phyloP scores from a whole-genome alignment of 2,797 vertebrate genomes.

The Corythornis leucogaster region DNA sequence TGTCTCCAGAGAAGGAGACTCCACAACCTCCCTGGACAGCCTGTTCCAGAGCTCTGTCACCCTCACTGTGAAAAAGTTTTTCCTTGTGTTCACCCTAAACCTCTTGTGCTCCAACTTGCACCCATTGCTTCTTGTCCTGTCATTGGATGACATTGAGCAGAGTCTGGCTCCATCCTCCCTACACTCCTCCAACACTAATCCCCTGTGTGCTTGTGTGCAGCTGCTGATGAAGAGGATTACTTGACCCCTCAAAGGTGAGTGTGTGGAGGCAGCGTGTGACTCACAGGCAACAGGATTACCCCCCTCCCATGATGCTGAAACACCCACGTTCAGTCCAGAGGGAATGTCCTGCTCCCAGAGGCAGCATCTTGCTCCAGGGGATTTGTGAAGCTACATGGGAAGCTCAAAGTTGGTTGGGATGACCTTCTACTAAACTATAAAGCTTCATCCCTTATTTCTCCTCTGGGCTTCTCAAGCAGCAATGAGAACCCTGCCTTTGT shows the following conservation, averaged over 20 bases:
- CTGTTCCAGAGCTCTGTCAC: too few relatives aligned
- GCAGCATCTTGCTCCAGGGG: not conserved
- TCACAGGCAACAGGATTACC: accelerated
- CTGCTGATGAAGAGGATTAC: slow-evolving; percentile 31
- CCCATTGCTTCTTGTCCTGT: too few relatives aligned
- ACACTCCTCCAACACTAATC: not conserved
- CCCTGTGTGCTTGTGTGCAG: slow-evolving; percentile 65
- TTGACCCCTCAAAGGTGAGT: slow-evolving; percentile 67
- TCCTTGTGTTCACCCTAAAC: too few relatives aligned
- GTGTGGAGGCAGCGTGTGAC: not conserved
- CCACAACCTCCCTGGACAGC: too few relatives aligned
- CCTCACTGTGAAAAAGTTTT: too few relatives aligned
- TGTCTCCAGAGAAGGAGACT: too few relatives aligned
- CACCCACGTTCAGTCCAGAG: not conserved
- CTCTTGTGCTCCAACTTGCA: too few relatives aligned
- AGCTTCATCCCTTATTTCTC: not conserved
- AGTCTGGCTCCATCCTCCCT: too few relatives aligned
- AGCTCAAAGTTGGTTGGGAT: not conserved
- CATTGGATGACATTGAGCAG: too few relatives aligned
- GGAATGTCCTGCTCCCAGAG: not conserved
- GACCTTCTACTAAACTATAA: not conserved
- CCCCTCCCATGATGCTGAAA: not conserved
- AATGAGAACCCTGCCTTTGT: accelerated
- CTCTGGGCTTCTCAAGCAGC: not conserved
- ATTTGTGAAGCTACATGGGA: not conserved